phyloP scores from a whole-genome alignment of 2,888 invertebrate species.

The Napeogenes sylphis region DNA sequence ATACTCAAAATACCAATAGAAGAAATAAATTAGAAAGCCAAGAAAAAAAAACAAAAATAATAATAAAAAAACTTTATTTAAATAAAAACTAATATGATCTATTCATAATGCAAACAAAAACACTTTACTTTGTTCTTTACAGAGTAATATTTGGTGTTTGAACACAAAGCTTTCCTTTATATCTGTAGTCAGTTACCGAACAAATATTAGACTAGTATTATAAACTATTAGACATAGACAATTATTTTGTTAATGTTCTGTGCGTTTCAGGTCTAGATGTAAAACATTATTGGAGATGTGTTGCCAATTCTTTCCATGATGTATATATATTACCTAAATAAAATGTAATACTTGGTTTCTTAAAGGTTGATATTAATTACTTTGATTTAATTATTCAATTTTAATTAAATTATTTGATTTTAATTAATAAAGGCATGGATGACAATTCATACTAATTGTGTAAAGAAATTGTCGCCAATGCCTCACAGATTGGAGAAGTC shows the following conservation, averaged over 20 bases:
- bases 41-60: slow-evolving; percentile 42
- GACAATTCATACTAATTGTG: too few relatives aligned
- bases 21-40: slow-evolving; percentile 6
- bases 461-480: too few relatives aligned
- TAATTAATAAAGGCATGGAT: too few relatives aligned
- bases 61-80: slow-evolving; percentile 57
- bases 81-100: slow-evolving; percentile 50
- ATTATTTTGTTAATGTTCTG: not conserved
- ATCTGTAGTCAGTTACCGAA: not conserved
- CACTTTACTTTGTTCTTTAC: slow-evolving; percentile 31
- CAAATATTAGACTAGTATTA: not conserved
- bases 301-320: too few relatives aligned
- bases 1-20: not conserved
- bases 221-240: not conserved
- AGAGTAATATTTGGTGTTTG: slow-evolving; percentile 36
- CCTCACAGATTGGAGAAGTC: too few relatives aligned
- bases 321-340: too few relatives aligned
- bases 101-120: slow-evolving; percentile 33
- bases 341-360: too few relatives aligned
- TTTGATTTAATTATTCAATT: too few relatives aligned
- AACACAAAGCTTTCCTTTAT: slow-evolving; percentile 38
- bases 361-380: too few relatives aligned
- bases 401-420: too few relatives aligned
- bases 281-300: too few relatives aligned
- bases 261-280: too few relatives aligned